Conservation (phyloP, 2,888 invertebrate species). For the Microctonus hyperodae region DNA sequence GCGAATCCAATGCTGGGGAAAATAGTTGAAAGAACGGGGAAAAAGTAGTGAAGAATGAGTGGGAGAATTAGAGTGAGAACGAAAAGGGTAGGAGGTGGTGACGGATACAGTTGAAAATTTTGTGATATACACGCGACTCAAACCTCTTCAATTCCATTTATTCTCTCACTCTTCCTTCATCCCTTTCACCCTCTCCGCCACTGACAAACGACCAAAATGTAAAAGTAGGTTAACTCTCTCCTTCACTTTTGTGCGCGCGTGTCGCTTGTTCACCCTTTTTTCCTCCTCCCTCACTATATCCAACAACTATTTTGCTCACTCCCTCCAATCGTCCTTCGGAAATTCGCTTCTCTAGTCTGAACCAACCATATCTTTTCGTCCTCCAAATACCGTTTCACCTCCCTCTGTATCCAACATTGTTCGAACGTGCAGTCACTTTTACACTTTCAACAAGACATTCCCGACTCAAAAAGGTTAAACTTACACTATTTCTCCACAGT, state of each 20-base stretch:
- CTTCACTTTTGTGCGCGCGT: conserved; percentile 32
- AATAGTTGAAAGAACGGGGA: conserved; percentile 4
- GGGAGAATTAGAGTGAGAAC: neutral
- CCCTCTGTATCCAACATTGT: conserved; percentile 11
- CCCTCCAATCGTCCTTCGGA: conserved; percentile 20
- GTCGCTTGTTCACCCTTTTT: conserved; percentile 24
- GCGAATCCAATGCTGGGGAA: conserved; percentile 11
- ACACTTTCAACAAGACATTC: conserved; percentile 6
- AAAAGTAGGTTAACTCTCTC: conserved; percentile 55
- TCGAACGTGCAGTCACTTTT: neutral
- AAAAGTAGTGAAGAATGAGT: conserved; percentile 19
- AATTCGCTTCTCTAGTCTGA: conserved; percentile 21
- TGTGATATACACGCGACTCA: conserved; percentile 34
- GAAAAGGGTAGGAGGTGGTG: too few species aligned
- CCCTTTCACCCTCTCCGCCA: conserved; percentile 23
- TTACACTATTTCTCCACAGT: neutral
- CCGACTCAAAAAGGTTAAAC: conserved; percentile 35
- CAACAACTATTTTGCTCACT: conserved; percentile 8
- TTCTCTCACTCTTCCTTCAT: conserved; percentile 21
- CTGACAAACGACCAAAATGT: conserved; percentile 54
- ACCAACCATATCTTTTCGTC: conserved; percentile 21
- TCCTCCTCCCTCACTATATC: conserved; percentile 20
- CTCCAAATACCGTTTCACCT: conserved; percentile 27
- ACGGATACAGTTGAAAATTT: conserved; percentile 32
- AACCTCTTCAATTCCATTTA: conserved; percentile 28